Evolutionary conservation across 2,113 vertebrate species (phyloP), one percentile per base, ranked within the genome.

Genomic region (Silurus asotus): DNA sequence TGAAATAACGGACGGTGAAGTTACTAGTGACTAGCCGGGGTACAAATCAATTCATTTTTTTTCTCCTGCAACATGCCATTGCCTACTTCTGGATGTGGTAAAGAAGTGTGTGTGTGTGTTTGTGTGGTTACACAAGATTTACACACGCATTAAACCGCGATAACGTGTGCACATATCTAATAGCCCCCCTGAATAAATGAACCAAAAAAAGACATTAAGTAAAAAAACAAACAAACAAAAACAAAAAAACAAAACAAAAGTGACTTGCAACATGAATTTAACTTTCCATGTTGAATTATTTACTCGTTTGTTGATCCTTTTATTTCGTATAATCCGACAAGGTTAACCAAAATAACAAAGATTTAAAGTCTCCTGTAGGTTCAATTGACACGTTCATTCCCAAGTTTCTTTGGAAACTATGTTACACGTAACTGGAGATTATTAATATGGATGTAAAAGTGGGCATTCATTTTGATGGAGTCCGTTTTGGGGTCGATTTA

Each of bases 1-100:
- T 94, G 89, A 94, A 91, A 92, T 94, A 91, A 91, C 74, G 93
- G 91, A 95, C 91, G 95, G 93, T 89, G 85, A 91, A 90, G 90
- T 94, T 92, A 93, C 95, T 95, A 95, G 95, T 93, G 88, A 37
- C 37, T 37, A 37, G 91, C 90, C 93, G 88, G 90, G 89, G 89
- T 86, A 92, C 92, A 92, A 91, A 92, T 77, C 81, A n/a, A 74
- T 67, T 49, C 81, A 14, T 86, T 82, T 49, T 49, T 67, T 72
- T 48, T 59, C 37, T 51, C 62, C 76, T 80, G 84, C 64, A 67
- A 76, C 61, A 37, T 61, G 53, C 84, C 72, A 86, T 80, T 86
- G 84, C 77, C 65, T 81, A 86, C 77, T 49, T 59, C 59, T 81
- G 76, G n/a, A 53, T 37, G 37, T 37, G 37, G 37, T 64, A 64